Conservation (phyloP, 2,888 invertebrate species). For the Clusia tigrina region DNA sequence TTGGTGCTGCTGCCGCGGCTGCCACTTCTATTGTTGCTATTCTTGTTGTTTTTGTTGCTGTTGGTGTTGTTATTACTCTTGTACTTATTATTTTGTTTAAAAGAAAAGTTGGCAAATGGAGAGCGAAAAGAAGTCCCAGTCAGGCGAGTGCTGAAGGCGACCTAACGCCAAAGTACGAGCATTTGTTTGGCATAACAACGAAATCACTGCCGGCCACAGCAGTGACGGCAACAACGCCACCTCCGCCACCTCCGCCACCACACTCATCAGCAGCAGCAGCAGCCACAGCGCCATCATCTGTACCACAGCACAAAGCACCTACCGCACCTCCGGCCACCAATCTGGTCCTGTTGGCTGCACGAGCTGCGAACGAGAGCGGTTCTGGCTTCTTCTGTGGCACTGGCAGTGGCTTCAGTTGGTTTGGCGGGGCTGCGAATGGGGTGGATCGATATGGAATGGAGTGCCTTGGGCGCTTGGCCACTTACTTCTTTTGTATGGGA, state of each 20-base stretch:
- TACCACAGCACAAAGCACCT: background rate
- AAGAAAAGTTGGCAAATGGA: no score
- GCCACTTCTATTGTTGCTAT: background rate
- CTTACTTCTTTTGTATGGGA: background rate
- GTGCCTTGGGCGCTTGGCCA: background rate
- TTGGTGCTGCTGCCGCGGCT: background rate
- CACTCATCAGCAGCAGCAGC: background rate
- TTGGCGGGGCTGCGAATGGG: no score
- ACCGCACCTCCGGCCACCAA: background rate
- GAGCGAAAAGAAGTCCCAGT: background rate
- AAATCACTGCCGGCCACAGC: no score
- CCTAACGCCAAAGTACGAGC: background rate
- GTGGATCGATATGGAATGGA: no score
- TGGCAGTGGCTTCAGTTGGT: background rate
- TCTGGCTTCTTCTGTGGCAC: background rate
- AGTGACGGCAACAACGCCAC: background rate
- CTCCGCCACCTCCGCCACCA: background rate
- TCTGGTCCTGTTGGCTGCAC: background rate
- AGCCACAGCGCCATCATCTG: no score
- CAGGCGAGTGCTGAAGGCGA: background rate
- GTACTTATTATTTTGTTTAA: no score
- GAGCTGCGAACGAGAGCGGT: background rate
- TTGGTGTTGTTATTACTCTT: background rate
- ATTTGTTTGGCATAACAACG: no score
- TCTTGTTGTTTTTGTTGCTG: background rate